Conservation (phyloP, 2,113 vertebrate species). For the Terrapene triunguis region DNA sequence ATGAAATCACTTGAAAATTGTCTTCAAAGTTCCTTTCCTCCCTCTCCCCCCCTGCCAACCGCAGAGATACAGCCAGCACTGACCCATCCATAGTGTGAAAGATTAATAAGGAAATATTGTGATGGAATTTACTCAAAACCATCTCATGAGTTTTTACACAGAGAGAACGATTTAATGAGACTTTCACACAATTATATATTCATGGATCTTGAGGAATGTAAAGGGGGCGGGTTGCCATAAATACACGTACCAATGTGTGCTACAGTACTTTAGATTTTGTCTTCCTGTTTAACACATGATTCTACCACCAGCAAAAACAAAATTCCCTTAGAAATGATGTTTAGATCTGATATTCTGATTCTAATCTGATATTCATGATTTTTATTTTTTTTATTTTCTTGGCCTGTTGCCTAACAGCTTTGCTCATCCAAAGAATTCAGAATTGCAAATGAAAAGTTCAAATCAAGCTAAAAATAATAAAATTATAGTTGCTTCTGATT, state of each 20-base stretch:
- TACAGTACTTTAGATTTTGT: background rate
- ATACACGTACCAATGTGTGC: background rate
- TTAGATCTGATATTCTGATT: background rate
- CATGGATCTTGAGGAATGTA: background rate
- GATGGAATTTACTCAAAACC: background rate
- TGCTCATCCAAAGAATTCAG: background rate
- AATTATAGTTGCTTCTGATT: background rate
- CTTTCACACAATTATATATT: background rate
- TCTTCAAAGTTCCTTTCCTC: background rate
- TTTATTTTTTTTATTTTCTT: background rate
- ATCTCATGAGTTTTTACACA: background rate
- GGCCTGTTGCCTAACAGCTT: background rate
- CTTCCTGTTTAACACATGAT: background rate
- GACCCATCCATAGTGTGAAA: background rate
- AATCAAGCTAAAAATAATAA: background rate
- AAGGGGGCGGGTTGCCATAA: background rate
- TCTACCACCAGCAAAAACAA: background rate
- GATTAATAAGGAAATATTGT: background rate
- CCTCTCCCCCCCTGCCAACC: rapidly evolving
- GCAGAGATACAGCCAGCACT: background rate
- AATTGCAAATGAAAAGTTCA: background rate
- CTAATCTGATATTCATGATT: background rate
- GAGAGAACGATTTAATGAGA: background rate
- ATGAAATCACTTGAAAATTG: background rate
- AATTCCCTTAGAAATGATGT: background rate